Conservation (phyloP, 2,797 vertebrate genomes). For the Xenopus petersii region DNA sequence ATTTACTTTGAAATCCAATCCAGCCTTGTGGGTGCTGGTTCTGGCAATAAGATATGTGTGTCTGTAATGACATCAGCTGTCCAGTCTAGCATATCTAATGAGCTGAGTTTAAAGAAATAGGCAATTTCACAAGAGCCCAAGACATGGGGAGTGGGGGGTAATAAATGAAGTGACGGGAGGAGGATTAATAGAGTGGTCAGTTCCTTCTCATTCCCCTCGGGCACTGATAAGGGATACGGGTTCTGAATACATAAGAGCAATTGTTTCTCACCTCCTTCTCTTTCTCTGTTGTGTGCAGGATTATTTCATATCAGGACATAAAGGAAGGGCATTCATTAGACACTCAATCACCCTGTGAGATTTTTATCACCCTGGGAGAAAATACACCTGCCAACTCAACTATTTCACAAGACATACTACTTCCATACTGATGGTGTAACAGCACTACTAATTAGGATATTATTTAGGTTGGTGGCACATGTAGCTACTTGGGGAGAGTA, state of each 20-base stretch:
- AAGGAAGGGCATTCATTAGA: slow-evolving; percentile 10
- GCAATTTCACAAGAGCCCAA: slow-evolving; percentile 13
- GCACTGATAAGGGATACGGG: slow-evolving; percentile 40
- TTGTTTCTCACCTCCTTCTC: slow-evolving; percentile 20
- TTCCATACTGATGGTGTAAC: too few species aligned
- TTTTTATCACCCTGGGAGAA: slow-evolving; percentile 37
- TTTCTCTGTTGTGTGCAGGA: background rate
- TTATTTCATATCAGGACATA: slow-evolving; percentile 17
- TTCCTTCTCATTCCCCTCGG: slow-evolving; percentile 28
- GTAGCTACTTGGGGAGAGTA: too few species aligned
- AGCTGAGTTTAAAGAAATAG: slow-evolving; percentile 8
- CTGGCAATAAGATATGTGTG: too few species aligned
- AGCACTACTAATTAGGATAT: too few species aligned
- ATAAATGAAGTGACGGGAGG: slow-evolving; percentile 21
- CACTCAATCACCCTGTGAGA: slow-evolving; percentile 8
- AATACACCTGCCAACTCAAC: slow-evolving; percentile 23
- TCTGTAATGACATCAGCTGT: background rate
- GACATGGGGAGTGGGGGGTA: background rate
- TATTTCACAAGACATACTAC: background rate
- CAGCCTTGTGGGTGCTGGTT: too few species aligned
- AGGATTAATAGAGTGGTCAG: slow-evolving; percentile 41
- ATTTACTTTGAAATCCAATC: too few species aligned
- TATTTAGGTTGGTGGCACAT: too few species aligned
- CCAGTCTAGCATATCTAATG: slow-evolving; percentile 3
- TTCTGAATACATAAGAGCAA: slow-evolving; percentile 20